phyloP scores from a whole-genome alignment of 2,888 invertebrate genomes.

The Lutraria lutraria region DNA sequence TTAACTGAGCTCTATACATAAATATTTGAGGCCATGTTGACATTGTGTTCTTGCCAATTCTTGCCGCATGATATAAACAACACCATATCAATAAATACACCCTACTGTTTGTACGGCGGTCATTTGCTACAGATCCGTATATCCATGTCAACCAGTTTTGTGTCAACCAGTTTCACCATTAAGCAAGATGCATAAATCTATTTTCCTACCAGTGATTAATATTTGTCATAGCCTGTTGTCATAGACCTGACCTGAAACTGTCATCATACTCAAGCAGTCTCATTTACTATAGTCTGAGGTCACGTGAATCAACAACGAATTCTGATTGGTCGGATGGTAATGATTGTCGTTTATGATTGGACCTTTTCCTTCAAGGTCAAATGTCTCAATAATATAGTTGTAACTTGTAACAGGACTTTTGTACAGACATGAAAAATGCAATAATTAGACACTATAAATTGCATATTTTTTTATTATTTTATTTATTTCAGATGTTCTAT shows the following conservation, averaged over 20 bases:
- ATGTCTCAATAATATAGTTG: conserved; percentile 21
- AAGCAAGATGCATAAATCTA: neutral
- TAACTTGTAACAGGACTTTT: neutral
- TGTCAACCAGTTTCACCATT: neutral
- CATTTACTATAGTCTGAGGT: conserved; percentile 38
- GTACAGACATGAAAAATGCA: neutral
- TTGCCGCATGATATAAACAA: too few relatives aligned
- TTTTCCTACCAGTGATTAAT: conserved; percentile 25
- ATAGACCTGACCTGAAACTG: conserved; percentile 45
- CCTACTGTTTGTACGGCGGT: neutral
- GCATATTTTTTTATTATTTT: too few relatives aligned
- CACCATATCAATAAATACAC: too few relatives aligned
- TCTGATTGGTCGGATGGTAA: conserved; percentile 27
- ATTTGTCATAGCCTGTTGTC: conserved; percentile 36
- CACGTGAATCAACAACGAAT: conserved; percentile 31
- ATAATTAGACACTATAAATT: too few relatives aligned
- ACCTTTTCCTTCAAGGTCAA: neutral
- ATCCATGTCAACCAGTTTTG: neutral
- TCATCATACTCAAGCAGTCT: conserved; percentile 29
- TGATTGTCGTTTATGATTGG: neutral
- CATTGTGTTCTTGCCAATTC: too few relatives aligned
- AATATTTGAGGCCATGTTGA: too few relatives aligned
- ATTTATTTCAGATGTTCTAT: too few relatives aligned
- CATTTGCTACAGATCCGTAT: neutral
- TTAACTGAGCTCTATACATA: too few relatives aligned